Conservation (phyloP, 2,113 vertebrate species). For the Brachypodius melanocephalos region DNA sequence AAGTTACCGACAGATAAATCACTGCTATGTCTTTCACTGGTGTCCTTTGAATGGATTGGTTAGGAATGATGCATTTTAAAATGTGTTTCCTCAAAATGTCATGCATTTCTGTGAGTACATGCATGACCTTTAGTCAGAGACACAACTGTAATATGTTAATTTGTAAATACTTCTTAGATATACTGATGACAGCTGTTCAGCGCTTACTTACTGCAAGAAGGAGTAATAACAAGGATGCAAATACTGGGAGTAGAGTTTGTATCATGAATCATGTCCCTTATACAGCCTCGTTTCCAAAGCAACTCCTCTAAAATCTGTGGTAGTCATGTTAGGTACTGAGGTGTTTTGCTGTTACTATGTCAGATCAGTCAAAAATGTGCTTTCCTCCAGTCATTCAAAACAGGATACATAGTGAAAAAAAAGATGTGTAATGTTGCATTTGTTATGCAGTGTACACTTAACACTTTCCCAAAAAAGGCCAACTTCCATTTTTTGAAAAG, state of each 20-base stretch:
- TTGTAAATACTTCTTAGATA: not conserved
- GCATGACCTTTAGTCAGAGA: not conserved
- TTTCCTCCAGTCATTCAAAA: not conserved
- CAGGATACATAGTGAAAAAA: not conserved
- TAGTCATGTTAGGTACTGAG: not conserved
- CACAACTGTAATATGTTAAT: not conserved
- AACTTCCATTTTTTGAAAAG: not conserved
- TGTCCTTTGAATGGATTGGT: not conserved
- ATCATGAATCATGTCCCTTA: not conserved
- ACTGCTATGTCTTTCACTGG: not conserved
- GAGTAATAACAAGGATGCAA: not conserved
- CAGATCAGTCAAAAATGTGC: not conserved
- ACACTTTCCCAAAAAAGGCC: not conserved
- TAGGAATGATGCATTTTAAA: not conserved
- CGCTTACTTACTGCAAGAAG: not conserved
- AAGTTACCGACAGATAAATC: not conserved
- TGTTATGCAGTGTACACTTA: not conserved
- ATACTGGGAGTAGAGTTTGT: not conserved
- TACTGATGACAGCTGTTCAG: not conserved
- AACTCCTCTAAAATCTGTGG: not conserved
- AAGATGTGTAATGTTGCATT: fast-evolving
- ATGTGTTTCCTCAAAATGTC: not conserved
- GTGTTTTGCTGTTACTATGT: not conserved
- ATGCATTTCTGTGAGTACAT: not conserved
- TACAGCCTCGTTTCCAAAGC: not conserved